Evolutionary conservation across 2,888 invertebrate species (phyloP).

Genomic region (Flexamia atlantica): DNA sequence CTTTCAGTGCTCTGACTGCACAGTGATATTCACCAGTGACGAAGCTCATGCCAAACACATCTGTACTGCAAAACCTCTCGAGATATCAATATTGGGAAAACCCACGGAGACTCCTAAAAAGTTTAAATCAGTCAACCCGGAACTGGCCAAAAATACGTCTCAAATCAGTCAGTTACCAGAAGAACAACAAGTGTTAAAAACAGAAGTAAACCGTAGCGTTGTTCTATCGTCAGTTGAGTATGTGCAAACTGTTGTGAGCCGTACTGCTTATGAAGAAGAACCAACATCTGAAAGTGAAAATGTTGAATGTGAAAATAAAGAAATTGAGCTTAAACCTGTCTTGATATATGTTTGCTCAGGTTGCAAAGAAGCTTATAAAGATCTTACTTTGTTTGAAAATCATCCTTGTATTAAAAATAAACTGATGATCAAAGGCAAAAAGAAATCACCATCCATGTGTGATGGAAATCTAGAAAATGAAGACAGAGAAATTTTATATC

Average conservation of each 20-base stretch:
- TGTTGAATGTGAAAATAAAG: background rate
- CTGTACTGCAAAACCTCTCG: background rate
- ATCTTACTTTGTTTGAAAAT: background rate
- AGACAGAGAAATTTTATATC: background rate
- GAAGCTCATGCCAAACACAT: background rate
- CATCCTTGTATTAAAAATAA: background rate
- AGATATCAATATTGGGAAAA: background rate
- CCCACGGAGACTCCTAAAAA: background rate
- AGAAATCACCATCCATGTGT: background rate
- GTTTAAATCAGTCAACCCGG: background rate
- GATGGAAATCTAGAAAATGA: background rate
- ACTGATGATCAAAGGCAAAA: background rate
- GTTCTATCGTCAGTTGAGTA: too few species aligned
- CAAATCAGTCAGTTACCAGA: background rate
- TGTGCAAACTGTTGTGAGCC: too few species aligned
- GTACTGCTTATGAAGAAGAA: too few species aligned
- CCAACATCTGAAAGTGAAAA: background rate
- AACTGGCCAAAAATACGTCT: background rate
- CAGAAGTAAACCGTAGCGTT: too few species aligned
- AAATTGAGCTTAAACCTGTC: background rate
- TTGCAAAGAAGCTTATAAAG: background rate
- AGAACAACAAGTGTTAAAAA: too few species aligned
- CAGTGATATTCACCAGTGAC: background rate
- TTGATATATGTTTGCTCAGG: background rate
- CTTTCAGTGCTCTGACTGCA: conserved; percentile 18